Conservation (phyloP, 2,797 vertebrate genomes). For the Syngnathus rostellatus region DNA sequence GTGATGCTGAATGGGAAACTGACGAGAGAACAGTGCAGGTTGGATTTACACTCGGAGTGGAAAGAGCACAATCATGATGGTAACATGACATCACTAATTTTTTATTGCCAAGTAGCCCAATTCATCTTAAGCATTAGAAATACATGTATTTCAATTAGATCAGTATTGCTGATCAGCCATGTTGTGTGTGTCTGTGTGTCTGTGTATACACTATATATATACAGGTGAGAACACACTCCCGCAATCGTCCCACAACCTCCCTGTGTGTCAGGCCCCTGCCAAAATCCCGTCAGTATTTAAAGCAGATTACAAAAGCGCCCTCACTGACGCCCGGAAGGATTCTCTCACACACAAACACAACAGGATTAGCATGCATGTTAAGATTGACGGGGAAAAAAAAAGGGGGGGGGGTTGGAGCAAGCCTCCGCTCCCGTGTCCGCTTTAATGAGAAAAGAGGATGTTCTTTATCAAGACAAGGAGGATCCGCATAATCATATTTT, state of each 20-base stretch:
- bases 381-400: slow-evolving; percentile 3
- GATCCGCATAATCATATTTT: slow-evolving; percentile 19
- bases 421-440: slow-evolving; percentile 19
- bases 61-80: not conserved
- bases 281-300: slow-evolving; percentile 23
- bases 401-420: not conserved
- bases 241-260: not conserved
- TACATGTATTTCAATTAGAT: too few relatives aligned
- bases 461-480: slow-evolving; percentile 33
- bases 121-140: not conserved
- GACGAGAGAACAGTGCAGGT: not conserved
- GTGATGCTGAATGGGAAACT: not conserved
- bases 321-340: slow-evolving; percentile 28
- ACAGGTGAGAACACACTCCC: too few relatives aligned
- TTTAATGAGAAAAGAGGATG: slow-evolving; percentile 31
- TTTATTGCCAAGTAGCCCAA: not conserved
- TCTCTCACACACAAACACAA: slow-evolving; percentile 5
- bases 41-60: not conserved
- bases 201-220: too few relatives aligned
- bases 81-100: not conserved
- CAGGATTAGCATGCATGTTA: slow-evolving; percentile 39
- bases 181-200: too few relatives aligned
- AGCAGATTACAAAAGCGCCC: slow-evolving; percentile 46
- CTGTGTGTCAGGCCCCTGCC: slow-evolving; percentile 1
- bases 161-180: too few relatives aligned